Percentiles rank a stretch among this genome's conserved stretches.
Conservation (phyloP, 1,140 invertebrate species). For the Cydia amplana region DNA sequence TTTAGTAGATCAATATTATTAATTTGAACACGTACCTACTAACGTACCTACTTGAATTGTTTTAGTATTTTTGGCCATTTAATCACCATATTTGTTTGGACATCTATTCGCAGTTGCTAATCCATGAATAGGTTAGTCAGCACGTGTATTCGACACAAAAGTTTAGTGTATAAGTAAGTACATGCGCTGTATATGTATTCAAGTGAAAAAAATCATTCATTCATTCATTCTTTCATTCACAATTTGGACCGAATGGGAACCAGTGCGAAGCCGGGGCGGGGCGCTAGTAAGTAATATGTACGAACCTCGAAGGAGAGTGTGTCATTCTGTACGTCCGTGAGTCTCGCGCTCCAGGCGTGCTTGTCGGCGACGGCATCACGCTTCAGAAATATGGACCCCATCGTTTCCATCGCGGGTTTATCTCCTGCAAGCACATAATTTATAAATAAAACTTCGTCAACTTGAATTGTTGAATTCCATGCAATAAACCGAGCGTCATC, state of each 20-base stretch:
- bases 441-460: too few relatives aligned
- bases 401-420: constrained; percentile 80
- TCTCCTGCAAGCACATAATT: constrained; percentile 72
- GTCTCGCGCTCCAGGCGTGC: constrained; percentile 77
- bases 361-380: constrained; percentile 59
- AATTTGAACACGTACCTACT: background rate
- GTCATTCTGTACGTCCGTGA: constrained; percentile 74
- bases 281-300: too few relatives aligned
- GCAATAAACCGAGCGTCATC: too few relatives aligned
- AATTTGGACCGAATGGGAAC: too few relatives aligned
- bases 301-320: constrained; percentile 80
- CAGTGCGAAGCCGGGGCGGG: too few relatives aligned
- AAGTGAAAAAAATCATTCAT: too few relatives aligned
- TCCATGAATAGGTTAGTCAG: background rate
- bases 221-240: too few relatives aligned
- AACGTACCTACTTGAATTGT: constrained; percentile 1
- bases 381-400: constrained; percentile 77
- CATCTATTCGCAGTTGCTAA: background rate
- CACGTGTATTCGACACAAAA: too few relatives aligned
- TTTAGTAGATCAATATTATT: constrained; percentile 1
- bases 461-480: too few relatives aligned
- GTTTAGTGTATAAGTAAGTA: too few relatives aligned
- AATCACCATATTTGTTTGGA: background rate
- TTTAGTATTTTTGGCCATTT: background rate
- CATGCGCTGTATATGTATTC: too few relatives aligned